Base-by-base conservation (phyloP, 2,888 invertebrate species). In the Orthosia incerta region DNA sequence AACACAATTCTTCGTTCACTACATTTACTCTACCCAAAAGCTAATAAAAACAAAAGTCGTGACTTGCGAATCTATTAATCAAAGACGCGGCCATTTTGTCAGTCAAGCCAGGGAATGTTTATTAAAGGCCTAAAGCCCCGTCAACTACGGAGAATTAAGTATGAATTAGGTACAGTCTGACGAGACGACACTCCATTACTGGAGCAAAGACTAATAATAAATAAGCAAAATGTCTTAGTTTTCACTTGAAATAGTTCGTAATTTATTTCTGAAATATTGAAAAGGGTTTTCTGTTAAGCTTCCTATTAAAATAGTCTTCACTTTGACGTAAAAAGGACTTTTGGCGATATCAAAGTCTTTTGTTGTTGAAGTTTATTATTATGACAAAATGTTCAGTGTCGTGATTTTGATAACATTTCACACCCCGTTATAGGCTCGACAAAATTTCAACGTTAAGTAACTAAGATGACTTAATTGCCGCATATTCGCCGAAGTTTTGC, bases 71-170 rank as follows among this genome's bases (percentile, higher is more conserved):
- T 61, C 50, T 45, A 83, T 83, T 65, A 79, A 57, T 73, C 73
- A 80, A 67, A 67, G 18, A 16, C n/a, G 31, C 50, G 63, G 11
- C 50, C 57, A 70, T 71, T 66, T 79, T 79, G 61, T 79, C 79
- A 74, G 55, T 48, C 20, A 61, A 26, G 46, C 53, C 64, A 66
- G 60, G 56, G 26, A 71, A 75, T 83, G 61, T 66, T 69, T 71
- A 69, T 74, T 71, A 74, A 71, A 71, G 63, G 31, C 45, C 83
- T 83, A 56, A 74, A 66, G 59, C 56, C 51, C 65, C 57, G 76
- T 83, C 80, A 80, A 71, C 56, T 72, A 57, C 59, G 20, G 50
- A 68, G 57, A 75, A 80, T 76, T 80, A 80, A 83, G 64, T 67
- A 76, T 74, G 71, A 73, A 74, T 74, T 84, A 67, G 64, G 65